These are phyloP conservation scores for Oligia fasciuncula DNA, from an alignment of 2,888 invertebrate species.

Conservation along the genomic window DNA sequence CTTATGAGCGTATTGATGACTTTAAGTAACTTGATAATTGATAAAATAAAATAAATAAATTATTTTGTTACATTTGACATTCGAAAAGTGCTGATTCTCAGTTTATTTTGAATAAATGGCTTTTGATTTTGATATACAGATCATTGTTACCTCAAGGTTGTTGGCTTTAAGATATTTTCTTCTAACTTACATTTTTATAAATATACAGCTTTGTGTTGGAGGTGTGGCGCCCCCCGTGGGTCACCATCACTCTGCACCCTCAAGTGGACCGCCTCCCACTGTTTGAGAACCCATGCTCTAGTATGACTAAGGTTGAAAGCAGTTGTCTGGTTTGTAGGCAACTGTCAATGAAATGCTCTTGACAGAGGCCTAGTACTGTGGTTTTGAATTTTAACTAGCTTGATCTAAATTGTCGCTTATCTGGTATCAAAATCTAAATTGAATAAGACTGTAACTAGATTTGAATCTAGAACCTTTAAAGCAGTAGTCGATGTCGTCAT, in stretches of 20 bases:
- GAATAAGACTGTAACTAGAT: slow-evolving; percentile 16
- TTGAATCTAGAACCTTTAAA: slow-evolving; percentile 17
- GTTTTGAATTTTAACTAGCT: slow-evolving; percentile 45
- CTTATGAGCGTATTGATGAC: background rate
- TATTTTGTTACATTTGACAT: too few species aligned
- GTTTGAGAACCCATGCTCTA: slow-evolving; percentile 12
- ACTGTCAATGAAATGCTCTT: slow-evolving; percentile 60
- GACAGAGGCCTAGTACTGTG: slow-evolving; percentile 49
- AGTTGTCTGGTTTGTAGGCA: slow-evolving; percentile 42
- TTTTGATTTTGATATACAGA: too few species aligned
- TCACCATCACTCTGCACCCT: background rate
- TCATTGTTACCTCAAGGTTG: background rate
- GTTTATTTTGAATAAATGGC: too few species aligned
- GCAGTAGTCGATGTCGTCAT: background rate
- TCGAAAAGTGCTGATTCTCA: too few species aligned
- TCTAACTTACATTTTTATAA: background rate
- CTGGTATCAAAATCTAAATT: slow-evolving; percentile 45
- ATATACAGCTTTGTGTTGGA: too few species aligned
- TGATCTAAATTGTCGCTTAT: slow-evolving; percentile 33
- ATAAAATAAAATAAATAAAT: too few species aligned
- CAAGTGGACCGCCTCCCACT: too few species aligned
- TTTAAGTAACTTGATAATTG: too few species aligned
- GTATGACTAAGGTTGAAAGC: slow-evolving; percentile 62
- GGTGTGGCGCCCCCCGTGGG: background rate
- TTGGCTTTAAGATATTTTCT: background rate